Evolutionary conservation across 2,797 vertebrate genomes (phyloP).

Genomic region (Denticeps clupeoides): DNA sequence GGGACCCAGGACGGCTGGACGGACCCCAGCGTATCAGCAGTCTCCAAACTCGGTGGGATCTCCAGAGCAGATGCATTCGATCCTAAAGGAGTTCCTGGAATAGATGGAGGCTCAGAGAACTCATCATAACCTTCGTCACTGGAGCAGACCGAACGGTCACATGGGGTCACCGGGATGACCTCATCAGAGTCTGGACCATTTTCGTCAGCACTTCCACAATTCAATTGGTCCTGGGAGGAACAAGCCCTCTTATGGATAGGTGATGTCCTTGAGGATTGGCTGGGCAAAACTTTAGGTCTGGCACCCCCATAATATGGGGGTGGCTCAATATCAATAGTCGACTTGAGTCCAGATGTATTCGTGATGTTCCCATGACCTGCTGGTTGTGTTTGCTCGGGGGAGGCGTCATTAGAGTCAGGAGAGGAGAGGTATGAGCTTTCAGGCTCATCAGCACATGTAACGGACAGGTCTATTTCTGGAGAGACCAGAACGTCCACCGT

Average conservation of each 20-base stretch:
- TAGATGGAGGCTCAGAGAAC: constrained; percentile 60
- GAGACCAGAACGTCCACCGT: constrained; percentile 31
- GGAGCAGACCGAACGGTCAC: constrained; percentile 20
- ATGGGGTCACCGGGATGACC: no score
- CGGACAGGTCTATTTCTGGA: constrained; percentile 46
- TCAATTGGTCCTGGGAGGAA: no score
- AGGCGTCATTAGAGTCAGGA: constrained; percentile 33
- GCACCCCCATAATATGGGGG: constrained; percentile 67
- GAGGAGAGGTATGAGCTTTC: constrained; percentile 28
- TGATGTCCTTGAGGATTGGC: constrained; percentile 41
- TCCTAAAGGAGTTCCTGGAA: constrained; percentile 40
- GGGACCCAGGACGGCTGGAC: constrained; percentile 86
- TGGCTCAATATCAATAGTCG: no score
- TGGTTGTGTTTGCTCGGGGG: no score
- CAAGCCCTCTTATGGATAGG: constrained; percentile 33
- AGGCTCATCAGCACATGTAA: constrained; percentile 29
- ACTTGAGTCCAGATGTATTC: no score
- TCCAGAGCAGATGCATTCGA: constrained; percentile 22
- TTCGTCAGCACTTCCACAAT: no score
- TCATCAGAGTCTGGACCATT: no score
- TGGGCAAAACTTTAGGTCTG: constrained; percentile 72
- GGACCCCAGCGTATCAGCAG: constrained; percentile 51
- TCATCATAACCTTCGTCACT: constrained; percentile 47
- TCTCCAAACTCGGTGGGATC: constrained; percentile 33
- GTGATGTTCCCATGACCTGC: no score